These are phyloP conservation scores for Pongo abelii DNA, from an alignment of 2,113 vertebrate species.

Conservation along the genomic window DNA sequence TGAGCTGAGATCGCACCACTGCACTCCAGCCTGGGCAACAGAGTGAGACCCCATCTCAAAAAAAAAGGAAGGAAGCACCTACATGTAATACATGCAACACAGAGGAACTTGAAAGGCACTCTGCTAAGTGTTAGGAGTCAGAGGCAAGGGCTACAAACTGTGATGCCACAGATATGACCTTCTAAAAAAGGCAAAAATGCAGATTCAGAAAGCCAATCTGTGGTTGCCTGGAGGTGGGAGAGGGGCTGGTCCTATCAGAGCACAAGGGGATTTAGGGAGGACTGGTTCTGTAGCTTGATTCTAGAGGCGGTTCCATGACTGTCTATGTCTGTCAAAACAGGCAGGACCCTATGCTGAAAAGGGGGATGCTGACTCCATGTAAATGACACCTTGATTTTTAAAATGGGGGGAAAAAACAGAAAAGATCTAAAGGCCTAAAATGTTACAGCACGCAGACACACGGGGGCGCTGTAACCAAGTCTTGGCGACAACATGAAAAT, in stretches of 20 bases:
- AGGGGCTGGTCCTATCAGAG: not conserved
- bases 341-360: not conserved
- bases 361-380: not conserved
- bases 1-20: accelerated
- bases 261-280: not conserved
- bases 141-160: not conserved
- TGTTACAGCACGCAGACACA: not conserved
- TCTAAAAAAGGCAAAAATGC: not conserved
- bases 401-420: not conserved
- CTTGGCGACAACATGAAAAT: not conserved
- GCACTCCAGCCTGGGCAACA: no score
- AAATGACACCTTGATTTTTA: not conserved
- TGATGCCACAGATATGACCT: not conserved
- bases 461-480: not conserved
- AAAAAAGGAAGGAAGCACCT: not conserved
- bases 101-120: not conserved
- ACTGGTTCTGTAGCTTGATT: not conserved
- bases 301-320: not conserved
- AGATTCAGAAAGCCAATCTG: not conserved
- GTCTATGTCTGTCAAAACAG: not conserved
- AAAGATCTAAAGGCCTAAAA: not conserved
- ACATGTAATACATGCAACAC: not conserved
- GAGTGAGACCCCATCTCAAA: no score
- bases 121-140: not conserved
- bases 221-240: not conserved